Evolutionary conservation across 2,888 invertebrate species (phyloP), one percentile per base, ranked within the genome.

Genomic region (Parnassius smintheus): DNA sequence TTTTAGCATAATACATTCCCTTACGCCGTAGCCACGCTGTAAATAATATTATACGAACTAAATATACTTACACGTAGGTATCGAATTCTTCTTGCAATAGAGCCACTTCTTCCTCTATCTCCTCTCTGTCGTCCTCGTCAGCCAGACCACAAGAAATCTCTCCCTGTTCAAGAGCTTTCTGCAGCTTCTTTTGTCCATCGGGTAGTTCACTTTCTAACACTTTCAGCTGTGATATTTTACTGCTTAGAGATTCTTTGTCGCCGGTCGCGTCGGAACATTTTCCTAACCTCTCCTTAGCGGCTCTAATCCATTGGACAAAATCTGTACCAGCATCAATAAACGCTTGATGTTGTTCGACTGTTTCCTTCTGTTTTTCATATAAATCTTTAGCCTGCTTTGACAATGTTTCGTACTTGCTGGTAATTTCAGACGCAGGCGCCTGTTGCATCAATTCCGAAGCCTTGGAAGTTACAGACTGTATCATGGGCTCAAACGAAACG

Each of bases 401-500:
- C 25, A 98, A 91, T 25, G 94, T 96, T 85, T 97, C 96, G 79
- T 98, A 98, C 87, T 98, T 97, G 64, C 94, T 95, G 1, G 97
- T 96, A 64, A 98, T 98, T 88, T 98, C 98, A 35, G 97, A 96
- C 11, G 98, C 97, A 2, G 98, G 98, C 61, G 96, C 96, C 66
- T 96, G 96, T 88, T 97, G 97, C 87, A 96, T 96, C 72, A 98
- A 92, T 87, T 97, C 97, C 73, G 97, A 97, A 68, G 98, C 98
- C 91, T 98, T 98, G 59, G 96, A 96, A 61, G 97, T 95, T 50
- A 98, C 97, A 52, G 98, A 98, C 83, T 98, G 98, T 75, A 98
- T 98, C 97, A 98, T 98, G 58, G 98, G 98, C 84, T 98, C 98
- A 87, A 98, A 98, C 59, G 98, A 97, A 70, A 98, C 97, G 79